phyloP scores from a whole-genome alignment of 2,888 invertebrate genomes.

The Nephrotoma guestfalica region DNA sequence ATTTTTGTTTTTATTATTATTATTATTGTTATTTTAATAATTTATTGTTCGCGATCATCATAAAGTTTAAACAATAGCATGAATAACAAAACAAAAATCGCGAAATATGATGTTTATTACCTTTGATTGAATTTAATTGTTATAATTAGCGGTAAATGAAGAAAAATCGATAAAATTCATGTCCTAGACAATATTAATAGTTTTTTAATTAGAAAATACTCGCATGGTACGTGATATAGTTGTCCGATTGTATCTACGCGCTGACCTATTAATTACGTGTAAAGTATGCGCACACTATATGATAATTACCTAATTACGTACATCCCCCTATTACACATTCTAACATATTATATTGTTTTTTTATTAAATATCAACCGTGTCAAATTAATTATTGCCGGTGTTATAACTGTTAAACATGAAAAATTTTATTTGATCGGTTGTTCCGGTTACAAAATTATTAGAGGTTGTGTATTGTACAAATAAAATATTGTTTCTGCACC shows the following conservation, averaged over 20 bases:
- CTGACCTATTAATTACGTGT: not conserved
- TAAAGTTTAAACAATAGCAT: not conserved
- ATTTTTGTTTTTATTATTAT: not conserved
- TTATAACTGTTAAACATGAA: no score
- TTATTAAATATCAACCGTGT: no score
- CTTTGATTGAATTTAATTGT: not conserved
- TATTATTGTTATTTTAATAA: not conserved
- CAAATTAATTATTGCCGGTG: no score
- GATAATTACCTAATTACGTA: not conserved
- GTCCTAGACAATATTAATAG: conserved; percentile 1
- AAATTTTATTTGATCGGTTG: no score
- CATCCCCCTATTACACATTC: no score
- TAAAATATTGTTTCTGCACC: no score
- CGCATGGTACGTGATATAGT: not conserved
- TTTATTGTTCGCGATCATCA: not conserved
- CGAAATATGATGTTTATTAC: not conserved
- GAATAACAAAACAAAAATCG: not conserved
- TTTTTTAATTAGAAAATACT: not conserved
- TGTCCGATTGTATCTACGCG: not conserved
- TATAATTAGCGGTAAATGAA: not conserved
- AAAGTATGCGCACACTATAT: not conserved
- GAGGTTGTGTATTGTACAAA: no score
- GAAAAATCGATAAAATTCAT: not conserved
- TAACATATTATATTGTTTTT: no score
- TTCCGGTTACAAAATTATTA: no score